phyloP scores from a whole-genome alignment of 1,140 invertebrate genomes.

The Asbolus verrucosus region DNA sequence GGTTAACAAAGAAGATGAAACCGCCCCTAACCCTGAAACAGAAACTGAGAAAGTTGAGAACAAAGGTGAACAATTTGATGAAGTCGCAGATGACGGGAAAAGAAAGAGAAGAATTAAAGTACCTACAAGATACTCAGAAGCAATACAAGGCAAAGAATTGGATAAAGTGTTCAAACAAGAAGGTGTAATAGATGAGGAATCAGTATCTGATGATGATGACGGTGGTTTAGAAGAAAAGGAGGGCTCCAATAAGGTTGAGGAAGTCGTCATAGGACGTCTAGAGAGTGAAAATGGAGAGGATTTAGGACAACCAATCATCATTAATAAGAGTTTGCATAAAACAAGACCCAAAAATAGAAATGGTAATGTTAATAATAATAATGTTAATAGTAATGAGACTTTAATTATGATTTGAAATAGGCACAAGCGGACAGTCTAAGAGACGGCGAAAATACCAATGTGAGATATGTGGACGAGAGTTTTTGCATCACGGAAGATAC shows the following conservation, averaged over 20 bases:
- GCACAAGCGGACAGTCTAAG: constrained; percentile 46
- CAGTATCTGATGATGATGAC: constrained; percentile 63
- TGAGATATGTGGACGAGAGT: constrained; percentile 69
- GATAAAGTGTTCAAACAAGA: constrained; percentile 79
- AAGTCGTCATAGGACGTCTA: constrained; percentile 77
- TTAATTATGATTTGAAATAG: constrained; percentile 2
- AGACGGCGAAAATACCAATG: constrained; percentile 68
- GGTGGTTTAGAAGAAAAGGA: constrained; percentile 55
- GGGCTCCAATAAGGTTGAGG: constrained; percentile 59
- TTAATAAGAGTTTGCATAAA: constrained; percentile 65
- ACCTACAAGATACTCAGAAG: constrained; percentile 75
- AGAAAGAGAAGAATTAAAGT: constrained; percentile 74
- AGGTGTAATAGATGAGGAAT: constrained; percentile 76
- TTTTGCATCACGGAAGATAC: constrained; percentile 68
- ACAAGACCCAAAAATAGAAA: constrained; percentile 26
- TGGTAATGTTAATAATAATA: neutral
- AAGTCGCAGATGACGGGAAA: constrained; percentile 68
- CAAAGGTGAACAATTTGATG: constrained; percentile 62
- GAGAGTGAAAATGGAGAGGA: constrained; percentile 72
- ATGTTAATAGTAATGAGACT: neutral
- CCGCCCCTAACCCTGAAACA: constrained; percentile 57
- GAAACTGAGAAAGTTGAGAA: constrained; percentile 58
- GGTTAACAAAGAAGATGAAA: constrained; percentile 50
- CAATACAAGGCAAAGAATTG: constrained; percentile 79
- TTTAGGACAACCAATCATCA: constrained; percentile 72